Percentiles rank a stretch among this genome's conserved stretches.
Evolutionary conservation across 2,888 invertebrate genomes (phyloP).

Genomic region (Podotricha telesiphe): DNA sequence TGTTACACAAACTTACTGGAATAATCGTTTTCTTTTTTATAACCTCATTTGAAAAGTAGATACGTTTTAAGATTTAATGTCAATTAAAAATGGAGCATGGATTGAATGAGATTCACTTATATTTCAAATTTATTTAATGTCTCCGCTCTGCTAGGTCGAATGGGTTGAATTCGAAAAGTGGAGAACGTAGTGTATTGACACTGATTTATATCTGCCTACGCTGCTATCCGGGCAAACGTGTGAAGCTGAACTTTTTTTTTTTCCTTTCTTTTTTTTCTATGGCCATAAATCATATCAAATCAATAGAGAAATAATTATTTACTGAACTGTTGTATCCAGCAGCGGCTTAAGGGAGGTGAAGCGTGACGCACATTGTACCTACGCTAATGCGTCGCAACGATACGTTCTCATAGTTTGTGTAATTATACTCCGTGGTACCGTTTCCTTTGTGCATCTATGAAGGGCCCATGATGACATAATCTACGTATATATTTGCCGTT

Average conservation of each 20-base stretch:
- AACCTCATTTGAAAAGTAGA: not conserved
- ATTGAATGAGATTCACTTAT: too few relatives aligned
- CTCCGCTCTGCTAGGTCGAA: too few relatives aligned
- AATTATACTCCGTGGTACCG: conserved; percentile 27
- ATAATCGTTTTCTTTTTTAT: not conserved
- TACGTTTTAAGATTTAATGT: not conserved
- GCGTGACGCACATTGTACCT: conserved; percentile 33
- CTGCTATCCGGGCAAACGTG: too few relatives aligned
- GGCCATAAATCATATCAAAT: not conserved
- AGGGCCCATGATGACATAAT: conserved; percentile 23
- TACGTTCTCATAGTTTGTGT: conserved; percentile 40
- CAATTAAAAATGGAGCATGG: not conserved
- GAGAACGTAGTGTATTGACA: too few relatives aligned
- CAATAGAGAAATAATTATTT: conserved; percentile 1
- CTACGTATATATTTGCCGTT: conserved; percentile 24
- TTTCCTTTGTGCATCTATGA: conserved; percentile 29
- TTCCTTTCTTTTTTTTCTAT: not conserved
- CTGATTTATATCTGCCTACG: too few relatives aligned
- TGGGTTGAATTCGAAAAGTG: too few relatives aligned
- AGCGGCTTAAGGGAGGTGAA: conserved; percentile 6
- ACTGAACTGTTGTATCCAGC: not conserved
- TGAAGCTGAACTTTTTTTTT: not conserved
- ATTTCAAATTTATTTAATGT: too few relatives aligned
- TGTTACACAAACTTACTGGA: conserved; percentile 1
- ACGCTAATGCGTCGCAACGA: conserved; percentile 32